Evolutionary conservation across 2,797 vertebrate species (phyloP).

Genomic region (Phrynocephalus vlangalii): DNA sequence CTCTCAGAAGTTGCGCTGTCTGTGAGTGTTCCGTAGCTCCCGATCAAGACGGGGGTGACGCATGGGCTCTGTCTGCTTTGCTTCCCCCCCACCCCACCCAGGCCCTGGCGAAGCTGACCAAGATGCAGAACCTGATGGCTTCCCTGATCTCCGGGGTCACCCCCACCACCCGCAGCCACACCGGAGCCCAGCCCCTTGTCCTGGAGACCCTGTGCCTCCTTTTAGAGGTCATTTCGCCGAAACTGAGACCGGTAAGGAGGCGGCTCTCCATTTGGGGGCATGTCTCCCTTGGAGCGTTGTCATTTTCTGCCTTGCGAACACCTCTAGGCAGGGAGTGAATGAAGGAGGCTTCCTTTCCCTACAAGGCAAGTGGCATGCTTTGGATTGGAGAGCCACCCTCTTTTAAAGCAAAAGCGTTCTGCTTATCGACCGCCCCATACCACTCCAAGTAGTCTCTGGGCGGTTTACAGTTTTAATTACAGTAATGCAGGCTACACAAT

Average conservation of each 20-base stretch:
- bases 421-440: too few relatives aligned
- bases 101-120: constrained; percentile 81
- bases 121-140: constrained; percentile 84
- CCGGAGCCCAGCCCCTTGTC: constrained; percentile 79
- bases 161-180: constrained; percentile 80
- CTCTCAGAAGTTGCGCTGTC: not conserved
- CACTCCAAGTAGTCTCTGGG: too few relatives aligned
- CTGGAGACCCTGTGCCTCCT: constrained; percentile 90
- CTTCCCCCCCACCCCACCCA: constrained; percentile 53
- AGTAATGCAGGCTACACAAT: too few relatives aligned
- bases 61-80: not conserved
- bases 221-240: constrained; percentile 91
- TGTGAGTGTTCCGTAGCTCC: not conserved
- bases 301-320: too few relatives aligned
- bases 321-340: too few relatives aligned
- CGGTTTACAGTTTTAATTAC: too few relatives aligned
- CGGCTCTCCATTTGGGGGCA: rapidly evolving
- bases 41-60: too few relatives aligned
- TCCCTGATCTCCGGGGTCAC: constrained; percentile 87
- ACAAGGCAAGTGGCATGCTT: too few relatives aligned
- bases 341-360: too few relatives aligned
- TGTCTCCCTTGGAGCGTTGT: too few relatives aligned
- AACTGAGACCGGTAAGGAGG: constrained; percentile 87
- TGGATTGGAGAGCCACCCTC: too few relatives aligned
- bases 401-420: too few relatives aligned